These are phyloP conservation scores for Myiopsitta monachus DNA, from an alignment of 2,113 vertebrate genomes.

Conservation along the genomic window DNA sequence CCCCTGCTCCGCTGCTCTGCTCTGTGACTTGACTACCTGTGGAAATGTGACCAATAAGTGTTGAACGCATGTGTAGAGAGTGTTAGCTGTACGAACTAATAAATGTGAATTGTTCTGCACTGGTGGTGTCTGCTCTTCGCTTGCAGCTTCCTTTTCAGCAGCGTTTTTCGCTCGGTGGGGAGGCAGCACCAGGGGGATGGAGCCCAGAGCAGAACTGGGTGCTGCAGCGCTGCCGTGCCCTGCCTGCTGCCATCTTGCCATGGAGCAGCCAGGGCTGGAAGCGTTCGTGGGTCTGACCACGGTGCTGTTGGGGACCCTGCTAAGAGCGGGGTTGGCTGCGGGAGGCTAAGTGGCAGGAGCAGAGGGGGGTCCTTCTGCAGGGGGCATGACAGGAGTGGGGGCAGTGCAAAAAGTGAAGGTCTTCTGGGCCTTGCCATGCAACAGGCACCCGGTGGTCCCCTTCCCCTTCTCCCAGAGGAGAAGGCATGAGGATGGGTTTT, in stretches of 20 bases:
- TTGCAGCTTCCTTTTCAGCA: not conserved
- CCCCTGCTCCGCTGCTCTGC: slow-evolving; percentile 68
- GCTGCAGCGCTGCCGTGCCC: not conserved
- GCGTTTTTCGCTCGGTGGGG: accelerated
- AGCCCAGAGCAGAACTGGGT: not conserved
- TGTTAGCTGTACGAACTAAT: slow-evolving; percentile 97
- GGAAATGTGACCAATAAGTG: slow-evolving; percentile 97
- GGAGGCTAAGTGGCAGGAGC: not conserved
- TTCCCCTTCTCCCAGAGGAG: not conserved
- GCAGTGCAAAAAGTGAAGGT: too few species aligned
- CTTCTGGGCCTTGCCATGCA: accelerated
- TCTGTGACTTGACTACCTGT: slow-evolving; percentile 97
- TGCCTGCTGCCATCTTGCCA: not conserved
- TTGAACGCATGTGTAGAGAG: slow-evolving; percentile 97
- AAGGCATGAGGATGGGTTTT: not conserved
- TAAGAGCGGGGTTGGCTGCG: too few species aligned
- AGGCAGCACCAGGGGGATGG: not conserved
- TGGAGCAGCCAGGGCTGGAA: not conserved
- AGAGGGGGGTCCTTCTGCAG: not conserved
- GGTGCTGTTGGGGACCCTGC: not conserved
- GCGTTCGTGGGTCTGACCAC: not conserved
- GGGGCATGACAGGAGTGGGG: not conserved
- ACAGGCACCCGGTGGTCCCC: not conserved
- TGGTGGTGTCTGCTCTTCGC: not conserved
- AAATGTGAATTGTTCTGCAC: slow-evolving; percentile 97